Conservation (phyloP, 1,140 invertebrate genomes). For the Lepidurus arcticus region DNA sequence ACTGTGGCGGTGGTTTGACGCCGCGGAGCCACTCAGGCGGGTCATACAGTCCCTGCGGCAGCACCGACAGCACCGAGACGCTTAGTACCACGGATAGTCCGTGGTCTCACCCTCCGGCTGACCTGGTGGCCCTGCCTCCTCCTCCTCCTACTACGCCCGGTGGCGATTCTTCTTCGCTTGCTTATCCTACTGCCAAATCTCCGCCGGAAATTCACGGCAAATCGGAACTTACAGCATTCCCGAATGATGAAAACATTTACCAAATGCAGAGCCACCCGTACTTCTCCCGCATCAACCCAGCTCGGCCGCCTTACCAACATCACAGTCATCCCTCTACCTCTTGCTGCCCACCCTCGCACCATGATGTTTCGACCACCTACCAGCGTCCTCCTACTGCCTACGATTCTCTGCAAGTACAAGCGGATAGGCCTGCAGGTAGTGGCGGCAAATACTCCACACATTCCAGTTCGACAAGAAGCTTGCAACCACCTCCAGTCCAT, state of each 20-base stretch:
- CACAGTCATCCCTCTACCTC: neutral
- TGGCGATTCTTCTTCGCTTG: neutral
- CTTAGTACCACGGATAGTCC: neutral
- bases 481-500: neutral
- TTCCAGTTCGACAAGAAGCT: neutral
- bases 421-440: neutral
- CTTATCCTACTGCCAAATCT: neutral
- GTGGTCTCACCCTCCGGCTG: neutral
- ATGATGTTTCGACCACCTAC: neutral
- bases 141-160: neutral
- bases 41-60: neutral
- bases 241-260: neutral
- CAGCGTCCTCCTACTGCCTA: neutral
- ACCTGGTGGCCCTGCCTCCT: neutral
- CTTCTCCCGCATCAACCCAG: neutral
- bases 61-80: neutral
- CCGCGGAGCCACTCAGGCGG: neutral
- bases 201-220: neutral
- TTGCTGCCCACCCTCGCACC: neutral
- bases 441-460: neutral
- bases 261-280: neutral
- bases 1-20: neutral
- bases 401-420: neutral
- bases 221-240: neutral
- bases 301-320: neutral